Base-by-base conservation (phyloP, 2,113 vertebrate species). In the Cromileptes altivelis region DNA sequence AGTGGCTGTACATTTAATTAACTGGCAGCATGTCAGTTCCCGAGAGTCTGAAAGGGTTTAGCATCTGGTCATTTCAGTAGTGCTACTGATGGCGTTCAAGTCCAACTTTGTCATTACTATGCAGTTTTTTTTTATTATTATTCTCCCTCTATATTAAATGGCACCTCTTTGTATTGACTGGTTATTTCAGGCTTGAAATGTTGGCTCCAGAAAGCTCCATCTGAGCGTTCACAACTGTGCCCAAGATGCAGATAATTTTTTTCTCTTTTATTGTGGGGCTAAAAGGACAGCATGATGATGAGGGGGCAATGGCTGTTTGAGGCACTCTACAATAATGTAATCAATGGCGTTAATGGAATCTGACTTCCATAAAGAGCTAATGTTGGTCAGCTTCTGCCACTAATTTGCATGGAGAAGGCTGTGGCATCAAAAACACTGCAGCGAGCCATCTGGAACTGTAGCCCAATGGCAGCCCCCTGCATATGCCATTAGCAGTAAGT, bases 381-480 rank as follows among this genome's bases (percentile, higher is more conserved):
- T 84, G 86, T 81, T 75, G 78, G 80, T 85, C 78, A 76, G 80
- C 77, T 71, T 76, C 42, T 77, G 77, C 70, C 60, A 40, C 75
- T 73, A 70, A 88, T 91, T 88, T 88, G 74, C 76, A 87, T 47
- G 27, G 70, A 83, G 79, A 74, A 84, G 62, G 79, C 75, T 58
- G 77, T 55, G 73, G 84, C 70, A 6, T 80, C 70, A 82, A 67
- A 81, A 70, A 85, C 65, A 72, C 88, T 7, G 13, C 84, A 70
- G 87, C 90, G 86, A 81, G 88, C 85, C 88, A 88, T 91, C 88
- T 90, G 88, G 80, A 91, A 14, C 61, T 65, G 74, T 63, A 77
- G 80, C 84, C 45, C 75, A 67, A 82, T 85, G 67, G 87, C 79
- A 67, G 62, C 63, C 30, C 70, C 72, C 73, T 77, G 80, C 64